Evolutionary conservation across 2,888 invertebrate species (phyloP).

Genomic region (Nemoura dubitans): DNA sequence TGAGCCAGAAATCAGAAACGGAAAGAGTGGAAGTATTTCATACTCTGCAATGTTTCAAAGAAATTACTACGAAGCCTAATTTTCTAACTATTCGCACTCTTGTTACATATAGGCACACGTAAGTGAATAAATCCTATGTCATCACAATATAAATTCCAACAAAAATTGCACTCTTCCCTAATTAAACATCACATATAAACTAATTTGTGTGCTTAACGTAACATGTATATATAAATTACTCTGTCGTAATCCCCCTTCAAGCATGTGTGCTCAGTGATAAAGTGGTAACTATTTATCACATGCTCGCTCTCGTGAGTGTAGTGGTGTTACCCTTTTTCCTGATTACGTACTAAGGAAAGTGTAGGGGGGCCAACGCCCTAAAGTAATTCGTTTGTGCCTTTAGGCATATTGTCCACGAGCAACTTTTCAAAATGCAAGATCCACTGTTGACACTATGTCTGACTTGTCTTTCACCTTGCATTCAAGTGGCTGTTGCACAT

Average conservation of each 20-base stretch:
- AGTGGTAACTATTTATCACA: background rate
- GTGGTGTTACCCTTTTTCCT: background rate
- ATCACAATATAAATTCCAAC: too few species aligned
- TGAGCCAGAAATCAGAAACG: too few species aligned
- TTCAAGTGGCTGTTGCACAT: too few species aligned
- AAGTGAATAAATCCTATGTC: background rate
- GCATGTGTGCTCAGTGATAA: background rate
- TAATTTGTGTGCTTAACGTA: background rate
- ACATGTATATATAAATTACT: background rate
- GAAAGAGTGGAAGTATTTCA: too few species aligned
- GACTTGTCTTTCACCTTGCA: background rate
- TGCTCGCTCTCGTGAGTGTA: background rate
- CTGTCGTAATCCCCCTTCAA: background rate
- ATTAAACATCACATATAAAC: background rate
- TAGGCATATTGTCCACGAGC: too few species aligned
- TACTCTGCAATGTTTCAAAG: too few species aligned
- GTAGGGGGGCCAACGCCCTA: background rate
- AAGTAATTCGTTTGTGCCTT: too few species aligned
- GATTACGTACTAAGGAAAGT: background rate
- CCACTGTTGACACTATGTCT: too few species aligned
- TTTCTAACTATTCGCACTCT: background rate
- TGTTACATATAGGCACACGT: background rate
- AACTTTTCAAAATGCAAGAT: too few species aligned
- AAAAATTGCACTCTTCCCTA: conserved; percentile 7
- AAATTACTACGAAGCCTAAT: too few species aligned